phyloP scores from a whole-genome alignment of 1,140 invertebrate species.

The Drosophila pectinifera region DNA sequence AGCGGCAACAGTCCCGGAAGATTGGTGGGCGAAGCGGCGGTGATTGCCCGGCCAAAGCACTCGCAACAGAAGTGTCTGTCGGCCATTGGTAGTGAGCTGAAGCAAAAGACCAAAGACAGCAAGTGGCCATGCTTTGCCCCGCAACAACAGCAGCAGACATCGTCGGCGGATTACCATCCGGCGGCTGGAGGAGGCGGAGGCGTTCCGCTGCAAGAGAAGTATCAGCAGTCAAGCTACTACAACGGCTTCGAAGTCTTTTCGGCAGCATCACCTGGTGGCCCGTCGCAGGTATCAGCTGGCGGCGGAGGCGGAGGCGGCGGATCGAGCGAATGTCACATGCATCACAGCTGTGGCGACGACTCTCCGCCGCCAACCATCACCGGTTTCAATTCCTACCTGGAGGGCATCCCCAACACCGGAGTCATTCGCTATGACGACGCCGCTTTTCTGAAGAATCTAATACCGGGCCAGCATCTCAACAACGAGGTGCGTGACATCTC shows the following conservation, averaged over 20 bases:
- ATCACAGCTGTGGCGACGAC: conserved; percentile 80
- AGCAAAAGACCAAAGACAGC: conserved; percentile 80
- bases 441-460: conserved; percentile 86
- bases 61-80: conserved; percentile 71
- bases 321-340: conserved; percentile 64
- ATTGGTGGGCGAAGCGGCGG: conserved; percentile 68
- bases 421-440: conserved; percentile 84
- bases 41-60: conserved; percentile 77
- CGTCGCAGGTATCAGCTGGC: conserved; percentile 13
- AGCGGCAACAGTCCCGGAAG: conserved; percentile 49
- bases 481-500: conserved; percentile 83
- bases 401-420: conserved; percentile 81
- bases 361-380: conserved; percentile 83
- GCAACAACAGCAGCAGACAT: conserved; percentile 7
- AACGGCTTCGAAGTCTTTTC: conserved; percentile 79
- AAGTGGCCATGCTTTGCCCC: conserved; percentile 67
- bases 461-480: conserved; percentile 86
- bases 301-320: conserved; percentile 26
- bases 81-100: conserved; percentile 84
- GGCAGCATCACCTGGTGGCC: conserved; percentile 14
- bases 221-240: conserved; percentile 81
- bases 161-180: conserved; percentile 40
- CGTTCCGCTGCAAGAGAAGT: conserved; percentile 71
- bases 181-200: conserved; percentile 13
- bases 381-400: conserved; percentile 82